Percentiles rank a stretch among this genome's conserved stretches.
Conservation (phyloP, 2,113 vertebrate genomes). For the Platycercus adscitus region DNA sequence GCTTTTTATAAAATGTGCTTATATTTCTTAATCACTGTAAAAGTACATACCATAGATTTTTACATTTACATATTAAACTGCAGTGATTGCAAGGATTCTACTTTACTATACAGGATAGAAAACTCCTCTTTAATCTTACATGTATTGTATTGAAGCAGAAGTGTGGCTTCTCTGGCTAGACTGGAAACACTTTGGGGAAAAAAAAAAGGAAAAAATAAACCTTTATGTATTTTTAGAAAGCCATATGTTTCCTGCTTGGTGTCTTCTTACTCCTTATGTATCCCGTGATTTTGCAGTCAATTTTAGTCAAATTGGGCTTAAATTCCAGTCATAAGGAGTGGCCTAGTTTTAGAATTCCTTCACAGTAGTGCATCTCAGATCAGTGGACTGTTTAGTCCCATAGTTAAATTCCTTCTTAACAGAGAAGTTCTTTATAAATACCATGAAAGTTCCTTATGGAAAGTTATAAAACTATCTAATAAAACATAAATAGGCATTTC, state of each 20-base stretch:
- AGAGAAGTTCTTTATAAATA: neutral
- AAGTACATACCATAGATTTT: neutral
- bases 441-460: neutral
- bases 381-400: neutral
- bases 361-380: neutral
- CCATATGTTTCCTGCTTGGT: neutral
- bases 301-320: neutral
- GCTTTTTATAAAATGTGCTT: neutral
- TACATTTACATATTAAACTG: neutral
- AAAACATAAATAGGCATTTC: neutral
- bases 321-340: neutral
- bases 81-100: neutral
- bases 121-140: neutral
- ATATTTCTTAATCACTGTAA: neutral
- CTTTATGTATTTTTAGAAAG: neutral
- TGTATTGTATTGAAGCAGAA: neutral
- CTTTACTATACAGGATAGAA: neutral
- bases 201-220: neutral
- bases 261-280: neutral
- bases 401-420: neutral
- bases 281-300: neutral
- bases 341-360: slow-evolving; percentile 1
- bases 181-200: neutral
- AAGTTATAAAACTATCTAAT: neutral
- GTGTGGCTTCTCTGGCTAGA: neutral